Conservation (phyloP, 2,797 vertebrate species). For the Catamblyrhynchus diadema region DNA sequence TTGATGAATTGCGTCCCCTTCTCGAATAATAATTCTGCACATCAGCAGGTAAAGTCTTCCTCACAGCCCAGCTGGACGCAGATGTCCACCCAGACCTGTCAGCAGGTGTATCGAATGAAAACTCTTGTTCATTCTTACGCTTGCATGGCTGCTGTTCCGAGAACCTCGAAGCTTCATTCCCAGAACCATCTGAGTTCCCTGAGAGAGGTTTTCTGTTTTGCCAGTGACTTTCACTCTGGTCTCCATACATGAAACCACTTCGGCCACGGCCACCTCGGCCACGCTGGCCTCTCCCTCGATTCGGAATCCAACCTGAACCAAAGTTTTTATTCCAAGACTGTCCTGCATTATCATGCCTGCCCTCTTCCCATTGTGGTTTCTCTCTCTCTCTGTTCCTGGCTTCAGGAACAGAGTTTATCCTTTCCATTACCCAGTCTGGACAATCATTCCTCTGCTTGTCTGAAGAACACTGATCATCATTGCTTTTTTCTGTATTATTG, state of each 20-base stretch:
- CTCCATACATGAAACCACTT: constrained; percentile 78
- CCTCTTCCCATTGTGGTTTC: constrained; percentile 76
- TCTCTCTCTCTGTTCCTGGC: constrained; percentile 74
- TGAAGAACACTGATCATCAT: constrained; percentile 73
- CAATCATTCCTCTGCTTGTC: constrained; percentile 83
- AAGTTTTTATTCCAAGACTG: constrained; percentile 81
- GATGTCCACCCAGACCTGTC: constrained; percentile 98
- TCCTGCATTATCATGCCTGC: constrained; percentile 74
- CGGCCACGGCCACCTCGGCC: constrained; percentile 76
- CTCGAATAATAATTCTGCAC: constrained; percentile 97
- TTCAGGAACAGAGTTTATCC: constrained; percentile 78
- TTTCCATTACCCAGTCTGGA: constrained; percentile 91
- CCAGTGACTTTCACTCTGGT: constrained; percentile 85
- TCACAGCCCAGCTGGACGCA: constrained; percentile 95
- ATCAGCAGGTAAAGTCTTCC: constrained; percentile 94
- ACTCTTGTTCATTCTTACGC: constrained; percentile 83
- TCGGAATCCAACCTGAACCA: constrained; percentile 76
- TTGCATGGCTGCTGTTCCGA: constrained; percentile 85
- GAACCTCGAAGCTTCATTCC: constrained; percentile 86
- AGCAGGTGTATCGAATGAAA: constrained; percentile 77
- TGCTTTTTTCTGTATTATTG: constrained; percentile 71
- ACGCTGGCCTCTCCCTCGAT: constrained; percentile 79
- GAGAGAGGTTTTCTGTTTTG: constrained; percentile 87
- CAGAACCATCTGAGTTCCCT: constrained; percentile 86
- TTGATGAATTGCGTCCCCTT: constrained; percentile 81